Percentiles rank a stretch among this genome's conserved stretches.
Evolutionary conservation across 2,888 invertebrate species (phyloP).

Genomic region (Athetis lepigone): DNA sequence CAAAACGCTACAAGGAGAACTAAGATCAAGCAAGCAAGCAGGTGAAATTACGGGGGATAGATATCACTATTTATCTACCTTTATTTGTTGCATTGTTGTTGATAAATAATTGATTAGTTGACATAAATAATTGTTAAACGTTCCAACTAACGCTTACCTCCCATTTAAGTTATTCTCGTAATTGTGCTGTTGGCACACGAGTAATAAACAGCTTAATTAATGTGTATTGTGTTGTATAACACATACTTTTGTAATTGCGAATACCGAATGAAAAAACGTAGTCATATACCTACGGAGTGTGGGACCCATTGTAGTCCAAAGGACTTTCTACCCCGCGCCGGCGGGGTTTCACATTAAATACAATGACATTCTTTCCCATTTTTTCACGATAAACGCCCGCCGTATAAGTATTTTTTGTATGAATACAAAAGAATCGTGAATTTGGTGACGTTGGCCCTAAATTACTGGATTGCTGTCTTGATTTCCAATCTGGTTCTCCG

Average conservation of each 20-base stretch:
- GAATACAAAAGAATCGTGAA: slow-evolving; percentile 42
- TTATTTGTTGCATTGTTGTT: too few relatives aligned
- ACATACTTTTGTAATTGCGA: slow-evolving; percentile 49
- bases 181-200: slow-evolving; percentile 15
- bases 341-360: slow-evolving; percentile 63
- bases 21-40: too few relatives aligned
- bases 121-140: slow-evolving; percentile 1
- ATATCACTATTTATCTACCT: too few relatives aligned
- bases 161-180: slow-evolving; percentile 14
- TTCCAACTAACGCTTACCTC: not conserved
- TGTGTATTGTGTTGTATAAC: slow-evolving; percentile 29
- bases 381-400: slow-evolving; percentile 59
- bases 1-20: too few relatives aligned
- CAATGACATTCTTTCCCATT: slow-evolving; percentile 75
- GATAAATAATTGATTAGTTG: not conserved
- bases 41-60: too few relatives aligned
- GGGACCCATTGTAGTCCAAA: slow-evolving; percentile 62
- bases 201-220: slow-evolving; percentile 47
- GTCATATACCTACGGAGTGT: slow-evolving; percentile 63
- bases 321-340: slow-evolving; percentile 48
- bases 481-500: slow-evolving; percentile 46
- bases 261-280: slow-evolving; percentile 68
- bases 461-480: slow-evolving; percentile 55
- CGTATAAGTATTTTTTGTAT: slow-evolving; percentile 41
- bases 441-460: slow-evolving; percentile 38